phyloP scores from a whole-genome alignment of 2,113 vertebrate species.

The Oostethus manadensis region DNA sequence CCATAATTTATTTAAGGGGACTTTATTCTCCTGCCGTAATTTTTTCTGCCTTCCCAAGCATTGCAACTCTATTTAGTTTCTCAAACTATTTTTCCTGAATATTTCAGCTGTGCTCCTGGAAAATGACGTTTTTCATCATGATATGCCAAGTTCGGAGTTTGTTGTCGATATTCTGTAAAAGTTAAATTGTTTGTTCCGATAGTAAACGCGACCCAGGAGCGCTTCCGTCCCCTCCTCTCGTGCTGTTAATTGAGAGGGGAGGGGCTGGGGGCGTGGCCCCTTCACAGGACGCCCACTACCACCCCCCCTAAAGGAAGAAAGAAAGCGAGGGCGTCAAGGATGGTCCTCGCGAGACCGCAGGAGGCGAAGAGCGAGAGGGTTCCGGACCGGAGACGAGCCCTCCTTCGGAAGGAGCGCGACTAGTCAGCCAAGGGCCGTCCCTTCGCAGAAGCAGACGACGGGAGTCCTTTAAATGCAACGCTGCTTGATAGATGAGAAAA shows the following conservation, averaged over 20 bases:
- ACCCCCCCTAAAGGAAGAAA: background rate
- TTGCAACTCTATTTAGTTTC: too few relatives aligned
- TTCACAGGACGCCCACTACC: constrained; percentile 2
- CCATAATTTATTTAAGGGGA: too few relatives aligned
- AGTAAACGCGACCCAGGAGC: too few relatives aligned
- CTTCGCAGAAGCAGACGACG: constrained; percentile 3
- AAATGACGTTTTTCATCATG: too few relatives aligned
- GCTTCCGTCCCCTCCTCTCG: background rate
- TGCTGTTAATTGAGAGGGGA: constrained; percentile 39
- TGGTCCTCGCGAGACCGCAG: constrained; percentile 16
- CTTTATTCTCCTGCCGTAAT: too few relatives aligned
- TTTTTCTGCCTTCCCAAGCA: too few relatives aligned
- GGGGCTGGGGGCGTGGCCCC: constrained; percentile 34
- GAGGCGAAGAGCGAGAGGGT: background rate
- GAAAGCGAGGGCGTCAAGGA: constrained; percentile 17
- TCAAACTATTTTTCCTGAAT: too few relatives aligned
- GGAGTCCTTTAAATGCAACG: constrained; percentile 80
- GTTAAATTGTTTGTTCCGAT: too few relatives aligned
- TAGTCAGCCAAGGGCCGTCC: background rate
- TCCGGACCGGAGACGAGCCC: constrained; percentile 3
- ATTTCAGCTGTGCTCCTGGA: too few relatives aligned
- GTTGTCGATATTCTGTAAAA: too few relatives aligned
- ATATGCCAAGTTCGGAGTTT: too few relatives aligned
- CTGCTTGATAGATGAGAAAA: constrained; percentile 90
- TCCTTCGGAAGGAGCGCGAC: background rate